phyloP scores from a whole-genome alignment of 2,113 vertebrate genomes.

The Hassar affinis region DNA sequence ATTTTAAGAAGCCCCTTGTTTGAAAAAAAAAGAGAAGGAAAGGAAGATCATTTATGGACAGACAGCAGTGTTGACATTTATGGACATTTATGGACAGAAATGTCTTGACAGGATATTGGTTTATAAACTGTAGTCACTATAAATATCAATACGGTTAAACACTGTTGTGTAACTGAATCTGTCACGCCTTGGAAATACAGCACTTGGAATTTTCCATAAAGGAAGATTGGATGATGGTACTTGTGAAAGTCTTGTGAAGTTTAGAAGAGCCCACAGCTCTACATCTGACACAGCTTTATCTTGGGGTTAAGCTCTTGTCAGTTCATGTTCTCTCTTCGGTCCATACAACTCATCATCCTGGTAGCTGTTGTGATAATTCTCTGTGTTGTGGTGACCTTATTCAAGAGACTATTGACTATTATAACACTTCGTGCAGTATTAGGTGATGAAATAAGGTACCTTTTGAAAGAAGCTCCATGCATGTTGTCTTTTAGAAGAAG shows the following conservation, averaged over 20 bases:
- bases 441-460: neutral
- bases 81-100: conserved; percentile 26
- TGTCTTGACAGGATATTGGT: conserved; percentile 6
- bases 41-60: conserved; percentile 23
- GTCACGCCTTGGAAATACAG: neutral
- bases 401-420: neutral
- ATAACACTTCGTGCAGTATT: no score
- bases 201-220: neutral
- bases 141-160: conserved; percentile 4
- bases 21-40: conserved; percentile 6
- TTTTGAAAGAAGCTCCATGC: neutral
- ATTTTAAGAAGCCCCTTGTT: conserved; percentile 20
- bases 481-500: neutral
- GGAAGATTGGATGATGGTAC: neutral
- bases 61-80: neutral
- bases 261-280: neutral
- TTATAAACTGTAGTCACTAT: conserved; percentile 5
- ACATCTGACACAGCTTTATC: neutral
- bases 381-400: neutral
- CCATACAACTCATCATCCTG: neutral
- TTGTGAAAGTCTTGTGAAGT: neutral
- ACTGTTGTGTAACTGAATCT: neutral
- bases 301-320: neutral
- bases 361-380: neutral
- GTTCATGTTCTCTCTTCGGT: neutral